Conservation (phyloP, 2,888 invertebrate genomes). For the Perizoma affinitatum region DNA sequence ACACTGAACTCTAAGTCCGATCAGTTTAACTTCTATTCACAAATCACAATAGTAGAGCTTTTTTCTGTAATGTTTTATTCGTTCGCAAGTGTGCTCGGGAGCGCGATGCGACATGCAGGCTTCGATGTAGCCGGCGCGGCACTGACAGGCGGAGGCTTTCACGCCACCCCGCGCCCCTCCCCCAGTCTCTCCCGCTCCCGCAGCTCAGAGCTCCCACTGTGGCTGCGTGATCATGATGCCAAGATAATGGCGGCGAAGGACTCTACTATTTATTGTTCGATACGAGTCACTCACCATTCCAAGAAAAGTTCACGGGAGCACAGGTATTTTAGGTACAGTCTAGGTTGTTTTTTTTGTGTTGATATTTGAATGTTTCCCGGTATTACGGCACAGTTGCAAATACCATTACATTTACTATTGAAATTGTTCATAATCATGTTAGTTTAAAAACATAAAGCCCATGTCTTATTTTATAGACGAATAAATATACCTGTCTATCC, state of each 20-base stretch:
- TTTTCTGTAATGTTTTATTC: constrained; percentile 71
- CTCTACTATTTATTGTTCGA: constrained; percentile 80
- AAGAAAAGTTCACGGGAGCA: constrained; percentile 55
- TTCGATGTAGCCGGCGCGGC: constrained; percentile 72
- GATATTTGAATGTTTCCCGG: no score
- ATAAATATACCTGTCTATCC: no score
- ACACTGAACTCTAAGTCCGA: constrained; percentile 41
- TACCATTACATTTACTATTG: no score
- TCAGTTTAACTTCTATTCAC: constrained; percentile 32
- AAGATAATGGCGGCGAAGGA: constrained; percentile 80
- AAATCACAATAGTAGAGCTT: constrained; percentile 59
- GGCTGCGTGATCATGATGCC: constrained; percentile 78
- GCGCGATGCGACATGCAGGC: constrained; percentile 64
- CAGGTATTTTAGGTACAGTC: constrained; percentile 32
- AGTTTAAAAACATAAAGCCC: no score
- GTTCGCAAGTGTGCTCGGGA: constrained; percentile 52
- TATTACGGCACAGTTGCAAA: no score
- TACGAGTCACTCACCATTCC: constrained; percentile 66
- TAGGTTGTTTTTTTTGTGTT: no score
- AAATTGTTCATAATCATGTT: no score
- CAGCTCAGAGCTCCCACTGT: constrained; percentile 77
- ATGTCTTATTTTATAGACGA: no score
- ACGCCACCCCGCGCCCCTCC: constrained; percentile 67
- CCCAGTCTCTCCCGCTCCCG: constrained; percentile 66
- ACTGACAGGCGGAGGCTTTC: constrained; percentile 78